phyloP scores from a whole-genome alignment of 2,797 vertebrate genomes.

The Numenius phaeopus region DNA sequence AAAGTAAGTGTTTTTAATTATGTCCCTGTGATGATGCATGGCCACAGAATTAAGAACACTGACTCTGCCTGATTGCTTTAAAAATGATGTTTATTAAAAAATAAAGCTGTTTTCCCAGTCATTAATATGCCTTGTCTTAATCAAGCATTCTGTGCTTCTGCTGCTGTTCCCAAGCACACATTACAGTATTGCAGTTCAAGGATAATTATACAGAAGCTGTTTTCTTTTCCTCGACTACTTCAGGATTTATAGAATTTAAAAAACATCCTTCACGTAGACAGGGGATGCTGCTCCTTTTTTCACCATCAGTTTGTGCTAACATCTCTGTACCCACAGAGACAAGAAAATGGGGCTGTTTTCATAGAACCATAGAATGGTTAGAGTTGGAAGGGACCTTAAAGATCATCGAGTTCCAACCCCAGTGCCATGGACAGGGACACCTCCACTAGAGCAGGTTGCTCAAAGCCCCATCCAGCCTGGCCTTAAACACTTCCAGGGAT shows the following conservation, averaged over 20 bases:
- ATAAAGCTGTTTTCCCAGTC: not conserved
- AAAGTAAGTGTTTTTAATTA: constrained; percentile 33
- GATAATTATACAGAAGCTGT: not conserved
- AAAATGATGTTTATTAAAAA: not conserved
- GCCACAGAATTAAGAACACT: not conserved
- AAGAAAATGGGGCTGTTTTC: not conserved
- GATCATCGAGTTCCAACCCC: too few species aligned
- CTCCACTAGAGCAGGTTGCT: too few species aligned
- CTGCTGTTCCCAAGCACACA: not conserved
- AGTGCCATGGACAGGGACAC: too few species aligned
- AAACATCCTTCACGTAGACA: not conserved
- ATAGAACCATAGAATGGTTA: too few species aligned
- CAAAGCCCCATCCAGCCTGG: too few species aligned
- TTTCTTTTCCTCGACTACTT: not conserved
- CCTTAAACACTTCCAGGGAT: too few species aligned
- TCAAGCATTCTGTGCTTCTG: not conserved
- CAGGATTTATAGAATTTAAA: not conserved
- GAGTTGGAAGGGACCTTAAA: too few species aligned
- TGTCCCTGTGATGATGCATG: not conserved
- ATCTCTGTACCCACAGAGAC: not conserved
- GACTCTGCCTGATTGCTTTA: not conserved
- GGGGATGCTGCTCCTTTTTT: not conserved
- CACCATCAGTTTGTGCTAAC: not conserved
- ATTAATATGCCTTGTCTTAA: not conserved
- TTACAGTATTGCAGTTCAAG: not conserved